Percentiles rank a stretch among this genome's conserved stretches.
Conservation (phyloP, 2,888 invertebrate genomes). For the Drosophila dives region DNA sequence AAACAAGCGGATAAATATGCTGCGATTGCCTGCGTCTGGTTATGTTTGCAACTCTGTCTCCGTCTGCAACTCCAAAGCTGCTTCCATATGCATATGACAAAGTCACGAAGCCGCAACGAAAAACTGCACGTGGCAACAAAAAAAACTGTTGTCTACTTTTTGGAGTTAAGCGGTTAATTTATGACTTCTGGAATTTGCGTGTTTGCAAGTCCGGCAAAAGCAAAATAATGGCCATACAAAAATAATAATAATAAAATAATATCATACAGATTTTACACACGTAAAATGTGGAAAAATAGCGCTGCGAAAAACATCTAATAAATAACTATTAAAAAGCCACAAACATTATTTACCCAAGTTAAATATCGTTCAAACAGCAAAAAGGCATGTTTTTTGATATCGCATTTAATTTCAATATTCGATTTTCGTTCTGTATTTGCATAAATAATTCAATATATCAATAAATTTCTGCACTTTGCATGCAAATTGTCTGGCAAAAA, state of each 20-base stretch:
- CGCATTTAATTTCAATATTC: constrained; percentile 61
- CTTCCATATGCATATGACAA: constrained; percentile 57
- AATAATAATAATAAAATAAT: constrained; percentile 33
- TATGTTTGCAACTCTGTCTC: constrained; percentile 10
- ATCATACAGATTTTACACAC: constrained; percentile 52
- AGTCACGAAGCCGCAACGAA: constrained; percentile 57
- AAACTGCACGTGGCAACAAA: constrained; percentile 72
- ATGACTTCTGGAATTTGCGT: constrained; percentile 71
- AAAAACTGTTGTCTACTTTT: constrained; percentile 74
- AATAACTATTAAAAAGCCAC: constrained; percentile 66
- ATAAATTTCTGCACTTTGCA: constrained; percentile 38
- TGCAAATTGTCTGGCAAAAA: constrained; percentile 55
- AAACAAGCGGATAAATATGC: constrained; percentile 74
- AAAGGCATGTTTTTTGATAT: constrained; percentile 36
- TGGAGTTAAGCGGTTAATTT: constrained; percentile 70
- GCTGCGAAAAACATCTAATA: constrained; percentile 52
- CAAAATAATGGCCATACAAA: constrained; percentile 4
- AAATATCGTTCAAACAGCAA: constrained; percentile 47
- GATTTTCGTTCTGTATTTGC: constrained; percentile 27
- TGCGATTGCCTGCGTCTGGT: constrained; percentile 34
- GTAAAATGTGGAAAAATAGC: constrained; percentile 34
- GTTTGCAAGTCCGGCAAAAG: constrained; percentile 58
- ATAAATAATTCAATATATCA: constrained; percentile 52
- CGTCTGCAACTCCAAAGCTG: constrained; percentile 14
- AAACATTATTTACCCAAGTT: constrained; percentile 56